Conservation (phyloP, 2,113 vertebrate genomes). For the Dromas ardeola region DNA sequence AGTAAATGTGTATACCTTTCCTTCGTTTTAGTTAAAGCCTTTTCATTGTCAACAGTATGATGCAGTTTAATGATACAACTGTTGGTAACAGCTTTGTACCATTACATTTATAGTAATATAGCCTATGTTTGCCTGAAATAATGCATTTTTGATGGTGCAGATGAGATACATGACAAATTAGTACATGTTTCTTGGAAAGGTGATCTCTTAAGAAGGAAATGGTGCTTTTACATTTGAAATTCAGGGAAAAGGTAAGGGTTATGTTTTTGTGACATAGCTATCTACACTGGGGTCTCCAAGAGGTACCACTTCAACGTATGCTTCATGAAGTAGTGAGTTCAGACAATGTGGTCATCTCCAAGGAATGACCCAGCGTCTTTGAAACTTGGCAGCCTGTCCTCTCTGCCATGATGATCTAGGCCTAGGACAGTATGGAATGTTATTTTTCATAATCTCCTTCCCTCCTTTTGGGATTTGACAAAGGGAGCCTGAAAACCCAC, state of each 20-base stretch:
- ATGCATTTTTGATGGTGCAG: background rate
- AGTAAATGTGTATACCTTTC: background rate
- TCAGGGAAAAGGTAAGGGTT: background rate
- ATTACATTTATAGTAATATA: background rate
- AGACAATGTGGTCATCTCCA: background rate
- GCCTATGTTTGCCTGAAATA: background rate
- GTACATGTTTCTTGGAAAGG: background rate
- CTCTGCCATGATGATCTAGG: background rate
- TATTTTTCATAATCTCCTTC: background rate
- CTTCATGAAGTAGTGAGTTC: background rate
- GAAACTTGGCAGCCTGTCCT: background rate
- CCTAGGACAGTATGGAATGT: background rate
- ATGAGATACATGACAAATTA: background rate
- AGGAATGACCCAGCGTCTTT: background rate
- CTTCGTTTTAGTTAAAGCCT: background rate
- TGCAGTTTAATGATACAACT: background rate
- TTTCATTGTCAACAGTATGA: background rate
- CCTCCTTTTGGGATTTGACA: background rate
- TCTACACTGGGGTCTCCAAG: background rate
- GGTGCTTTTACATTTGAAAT: background rate
- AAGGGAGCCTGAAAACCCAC: background rate
- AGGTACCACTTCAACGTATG: background rate
- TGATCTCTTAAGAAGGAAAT: background rate
- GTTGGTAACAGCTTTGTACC: background rate
- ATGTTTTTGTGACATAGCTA: background rate